Evolutionary conservation across 2,888 invertebrate species (phyloP), one percentile per base, ranked within the genome.

Genomic region (Xestia rhomboidea): DNA sequence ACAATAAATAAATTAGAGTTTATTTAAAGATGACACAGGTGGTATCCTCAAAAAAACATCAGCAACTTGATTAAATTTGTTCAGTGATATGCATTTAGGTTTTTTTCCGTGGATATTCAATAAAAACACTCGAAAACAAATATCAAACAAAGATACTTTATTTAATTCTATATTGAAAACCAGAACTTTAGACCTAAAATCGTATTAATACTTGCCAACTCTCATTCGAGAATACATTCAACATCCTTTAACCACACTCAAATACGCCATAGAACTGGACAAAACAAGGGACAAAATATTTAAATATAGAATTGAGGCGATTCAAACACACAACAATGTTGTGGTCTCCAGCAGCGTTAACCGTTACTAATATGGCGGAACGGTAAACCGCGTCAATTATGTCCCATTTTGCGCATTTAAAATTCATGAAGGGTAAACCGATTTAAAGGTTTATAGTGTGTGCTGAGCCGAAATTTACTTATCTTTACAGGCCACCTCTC

Each of bases 321-420:
- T 84, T 87, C 88, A 87, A 88, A 88, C 71, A 78, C 87, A 88
- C 72, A 77, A 77, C 82, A 88, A 72, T 76, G 83, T 82, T 88
- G 89, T 82, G 88, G 89, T 89, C 76, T 69, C 73, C 80, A 64
- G 82, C 72, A 79, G 82, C 85, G 82, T 86, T 86, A 89, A 83
- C 81, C 83, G 83, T 81, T 85, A 78, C 89, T 88, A 88, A 89
- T 89, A 88, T 88, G 89, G 88, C 81, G 82, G 74, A 81, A 80
- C 87, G 86, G 87, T 81, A 84, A 83, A 88, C 88, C 88, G 73
- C 88, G 81, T 81, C 88, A 88, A 87, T 87, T 88, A 87, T 84
- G 87, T 86, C 77, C 81, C 86, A 86, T 83, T 88, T 88, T 80
- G 69, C 71, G 78, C 72, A 84, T 88, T 87, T 86, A 88, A 87